Base-by-base conservation (phyloP, 30 jellyfish, hydroid and myxozoan genomes). In the Rhopilema esculentum region DNA sequence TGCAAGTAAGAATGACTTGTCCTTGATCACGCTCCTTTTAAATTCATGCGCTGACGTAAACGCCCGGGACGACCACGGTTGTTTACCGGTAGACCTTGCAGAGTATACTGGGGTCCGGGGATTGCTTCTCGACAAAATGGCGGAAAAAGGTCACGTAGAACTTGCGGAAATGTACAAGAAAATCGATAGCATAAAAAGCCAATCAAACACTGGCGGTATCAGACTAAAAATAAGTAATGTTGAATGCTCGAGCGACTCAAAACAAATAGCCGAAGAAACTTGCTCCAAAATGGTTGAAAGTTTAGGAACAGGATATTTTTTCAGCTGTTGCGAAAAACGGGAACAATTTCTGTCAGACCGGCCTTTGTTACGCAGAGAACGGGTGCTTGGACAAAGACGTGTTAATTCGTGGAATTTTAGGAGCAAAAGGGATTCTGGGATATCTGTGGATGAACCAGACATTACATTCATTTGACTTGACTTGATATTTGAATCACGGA, bases 61-160 rank as follows among this genome's bases (percentile, higher is more conserved):
- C 27, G 91, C 96, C 19, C 73, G 71, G 83, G 96, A 88, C 61
- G 91, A 80, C 61, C 88, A 73, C 49, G 96, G 96, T 2, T 88
- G 96, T 49, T 72, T 78, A 67, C 91, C 96, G 0, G 70, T 88
- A 1, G 96, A 88, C 71, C 65, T 88, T 12, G 84, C 96, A 12
- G 75, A 73, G 27, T 49, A 69, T 49, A 21, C 61, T 63, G 82
- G 21, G n/a, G 66, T 80, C 23, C 73, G 69, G 22, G 88, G 33
- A 16, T 29, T 78, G 27, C 75, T 88, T 24, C 48, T 73, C 0
- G 81, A 8, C 12, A 64, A 29, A 61, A 85, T 85, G 93, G 75
- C 26, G 24, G 77, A 72, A 8, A 72, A 72, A 22, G 93, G 93
- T 1, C 78, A 73, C 62, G 24, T 69, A 22, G 82, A 73, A 23